phyloP scores from a whole-genome alignment of 2,888 invertebrate genomes.

The Tetragonisca angustula region DNA sequence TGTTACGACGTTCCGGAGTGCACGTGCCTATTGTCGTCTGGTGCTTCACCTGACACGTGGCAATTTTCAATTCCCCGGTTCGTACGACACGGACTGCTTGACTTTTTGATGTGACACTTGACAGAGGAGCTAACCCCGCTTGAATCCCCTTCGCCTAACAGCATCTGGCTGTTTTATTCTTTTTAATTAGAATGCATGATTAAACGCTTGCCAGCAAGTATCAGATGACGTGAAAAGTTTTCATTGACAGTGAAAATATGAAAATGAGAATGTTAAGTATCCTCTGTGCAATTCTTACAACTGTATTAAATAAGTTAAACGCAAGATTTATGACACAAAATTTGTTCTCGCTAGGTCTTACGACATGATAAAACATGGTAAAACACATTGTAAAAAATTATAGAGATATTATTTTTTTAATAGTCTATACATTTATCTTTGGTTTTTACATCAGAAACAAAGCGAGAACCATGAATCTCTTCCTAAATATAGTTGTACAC shows the following conservation, averaged over 20 bases:
- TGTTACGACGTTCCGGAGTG: constrained; percentile 61
- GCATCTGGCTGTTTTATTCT: constrained; percentile 4
- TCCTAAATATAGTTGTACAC: not conserved
- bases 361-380: not conserved
- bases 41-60: constrained; percentile 82
- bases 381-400: not conserved
- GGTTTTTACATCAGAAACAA: too few relatives aligned
- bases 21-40: constrained; percentile 77
- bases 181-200: constrained; percentile 25
- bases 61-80: constrained; percentile 75
- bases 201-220: not conserved
- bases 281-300: too few relatives aligned
- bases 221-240: not conserved
- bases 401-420: not conserved
- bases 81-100: constrained; percentile 68
- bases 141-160: constrained; percentile 25
- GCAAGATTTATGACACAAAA: not conserved
- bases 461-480: constrained; percentile 28
- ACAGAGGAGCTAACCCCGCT: constrained; percentile 37
- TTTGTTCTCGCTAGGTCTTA: not conserved
- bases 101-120: constrained; percentile 73
- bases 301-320: too few relatives aligned
- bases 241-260: not conserved
- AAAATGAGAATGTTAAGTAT: not conserved
- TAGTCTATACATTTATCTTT: too few relatives aligned